phyloP scores from a whole-genome alignment of 2,888 invertebrate genomes.

The Caenorhabditis auriculariae region DNA sequence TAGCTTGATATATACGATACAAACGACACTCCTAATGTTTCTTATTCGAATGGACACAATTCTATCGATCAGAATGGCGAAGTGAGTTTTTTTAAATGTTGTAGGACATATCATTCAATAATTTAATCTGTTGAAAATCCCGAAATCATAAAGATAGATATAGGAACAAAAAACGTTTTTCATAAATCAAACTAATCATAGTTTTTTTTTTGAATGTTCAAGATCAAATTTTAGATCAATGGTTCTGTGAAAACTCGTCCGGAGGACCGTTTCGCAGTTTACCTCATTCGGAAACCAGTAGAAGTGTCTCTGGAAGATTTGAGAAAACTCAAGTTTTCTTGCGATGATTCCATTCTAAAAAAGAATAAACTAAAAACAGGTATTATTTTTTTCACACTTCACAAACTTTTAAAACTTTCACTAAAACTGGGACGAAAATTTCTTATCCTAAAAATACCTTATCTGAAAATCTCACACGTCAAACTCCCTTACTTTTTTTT shows the following conservation, averaged over 20 bases:
- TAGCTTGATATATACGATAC: too few species aligned
- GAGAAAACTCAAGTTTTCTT: constrained; percentile 10
- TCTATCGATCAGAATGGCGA: background rate
- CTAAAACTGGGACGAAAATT: too few species aligned
- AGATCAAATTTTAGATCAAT: constrained; percentile 3
- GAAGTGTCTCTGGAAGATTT: constrained; percentile 17
- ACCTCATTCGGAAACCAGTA: constrained; percentile 18
- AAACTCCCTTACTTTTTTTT: too few species aligned
- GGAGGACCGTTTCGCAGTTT: background rate
- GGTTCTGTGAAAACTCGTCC: constrained; percentile 3
- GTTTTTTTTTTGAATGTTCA: background rate
- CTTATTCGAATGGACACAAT: too few species aligned
- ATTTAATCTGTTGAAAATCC: background rate
- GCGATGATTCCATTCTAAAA: constrained; percentile 3
- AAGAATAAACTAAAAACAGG: constrained; percentile 22
- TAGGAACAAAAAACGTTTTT: background rate
- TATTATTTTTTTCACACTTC: background rate
- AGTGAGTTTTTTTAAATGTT: background rate
- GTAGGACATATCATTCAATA: background rate
- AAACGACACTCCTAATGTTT: too few species aligned
- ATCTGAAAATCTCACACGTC: too few species aligned
- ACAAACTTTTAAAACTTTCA: background rate
- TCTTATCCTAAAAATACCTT: too few species aligned
- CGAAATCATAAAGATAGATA: background rate
- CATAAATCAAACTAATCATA: background rate